Conservation (phyloP, 2,113 vertebrate genomes). For the Megaceryle torquata region DNA sequence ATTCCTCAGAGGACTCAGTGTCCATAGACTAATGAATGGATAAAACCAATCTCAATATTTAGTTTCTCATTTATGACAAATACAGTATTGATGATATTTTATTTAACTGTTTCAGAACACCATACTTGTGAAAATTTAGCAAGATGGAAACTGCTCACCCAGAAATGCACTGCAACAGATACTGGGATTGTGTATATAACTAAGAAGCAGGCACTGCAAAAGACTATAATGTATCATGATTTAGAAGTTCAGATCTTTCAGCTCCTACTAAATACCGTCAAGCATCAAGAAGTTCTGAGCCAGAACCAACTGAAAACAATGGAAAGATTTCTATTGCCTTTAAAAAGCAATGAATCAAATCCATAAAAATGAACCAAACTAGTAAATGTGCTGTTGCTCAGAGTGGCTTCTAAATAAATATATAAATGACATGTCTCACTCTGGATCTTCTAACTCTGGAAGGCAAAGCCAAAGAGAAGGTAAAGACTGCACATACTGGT, state of each 20-base stretch:
- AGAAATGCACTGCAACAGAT: neutral
- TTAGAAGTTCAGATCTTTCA: constrained; percentile 61
- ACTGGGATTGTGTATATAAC: neutral
- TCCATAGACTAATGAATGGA: constrained; percentile 74
- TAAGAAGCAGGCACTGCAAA: constrained; percentile 29
- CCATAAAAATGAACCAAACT: constrained; percentile 21
- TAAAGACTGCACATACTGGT: neutral
- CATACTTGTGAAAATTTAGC: neutral
- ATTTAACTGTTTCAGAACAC: constrained; percentile 67
- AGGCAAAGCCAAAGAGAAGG: neutral
- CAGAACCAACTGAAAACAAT: constrained; percentile 57
- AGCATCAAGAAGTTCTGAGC: constrained; percentile 25
- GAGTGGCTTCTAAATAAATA: constrained; percentile 30
- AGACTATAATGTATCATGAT: constrained; percentile 15
- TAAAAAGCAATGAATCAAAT: constrained; percentile 46
- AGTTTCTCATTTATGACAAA: constrained; percentile 69
- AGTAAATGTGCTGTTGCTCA: neutral
- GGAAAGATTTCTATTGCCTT: constrained; percentile 45
- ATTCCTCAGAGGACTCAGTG: constrained; percentile 68
- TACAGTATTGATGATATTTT: constrained; percentile 62
- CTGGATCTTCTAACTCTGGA: neutral
- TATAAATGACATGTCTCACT: neutral
- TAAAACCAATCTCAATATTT: constrained; percentile 65
- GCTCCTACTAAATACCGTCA: constrained; percentile 51
- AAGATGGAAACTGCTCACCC: neutral